These are phyloP conservation scores for Malacosoma neustria DNA, from an alignment of 2,888 invertebrate genomes.

Conservation along the genomic window DNA sequence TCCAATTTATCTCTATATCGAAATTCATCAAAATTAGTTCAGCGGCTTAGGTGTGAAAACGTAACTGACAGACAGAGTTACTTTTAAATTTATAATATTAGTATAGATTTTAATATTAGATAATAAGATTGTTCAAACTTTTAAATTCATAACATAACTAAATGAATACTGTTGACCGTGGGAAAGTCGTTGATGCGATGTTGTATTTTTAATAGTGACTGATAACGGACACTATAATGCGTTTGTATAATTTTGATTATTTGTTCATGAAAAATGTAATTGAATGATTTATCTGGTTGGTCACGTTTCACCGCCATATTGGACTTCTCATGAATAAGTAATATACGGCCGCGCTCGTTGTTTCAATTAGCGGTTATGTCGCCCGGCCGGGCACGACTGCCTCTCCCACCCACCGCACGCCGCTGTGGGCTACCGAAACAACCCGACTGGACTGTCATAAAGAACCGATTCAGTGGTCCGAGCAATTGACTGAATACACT, in stretches of 20 bases:
- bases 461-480: slow-evolving; percentile 16
- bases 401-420: slow-evolving; percentile 30
- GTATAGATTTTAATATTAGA: too few species aligned
- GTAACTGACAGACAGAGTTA: too few species aligned
- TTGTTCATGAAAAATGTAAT: slow-evolving; percentile 64
- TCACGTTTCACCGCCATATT: slow-evolving; percentile 69
- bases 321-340: slow-evolving; percentile 73
- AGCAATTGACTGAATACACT: slow-evolving; percentile 8
- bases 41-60: too few species aligned
- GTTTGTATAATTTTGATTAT: slow-evolving; percentile 21
- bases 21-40: too few species aligned
- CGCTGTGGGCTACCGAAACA: slow-evolving; percentile 18
- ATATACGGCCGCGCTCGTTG: slow-evolving; percentile 67
- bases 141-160: too few species aligned
- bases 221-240: neutral
- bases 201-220: neutral
- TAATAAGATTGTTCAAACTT: too few species aligned
- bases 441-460: slow-evolving; percentile 26
- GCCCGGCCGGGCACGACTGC: slow-evolving; percentile 49
- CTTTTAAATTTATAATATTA: too few species aligned
- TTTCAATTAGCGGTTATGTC: slow-evolving; percentile 73
- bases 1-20: too few species aligned
- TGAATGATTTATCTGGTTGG: slow-evolving; percentile 68
- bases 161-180: neutral
- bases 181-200: neutral